A percentile compares a stretch with the other conserved stretches of the same genome.
Conservation (phyloP, 1,140 invertebrate genomes). For the Drosophila elegans region DNA sequence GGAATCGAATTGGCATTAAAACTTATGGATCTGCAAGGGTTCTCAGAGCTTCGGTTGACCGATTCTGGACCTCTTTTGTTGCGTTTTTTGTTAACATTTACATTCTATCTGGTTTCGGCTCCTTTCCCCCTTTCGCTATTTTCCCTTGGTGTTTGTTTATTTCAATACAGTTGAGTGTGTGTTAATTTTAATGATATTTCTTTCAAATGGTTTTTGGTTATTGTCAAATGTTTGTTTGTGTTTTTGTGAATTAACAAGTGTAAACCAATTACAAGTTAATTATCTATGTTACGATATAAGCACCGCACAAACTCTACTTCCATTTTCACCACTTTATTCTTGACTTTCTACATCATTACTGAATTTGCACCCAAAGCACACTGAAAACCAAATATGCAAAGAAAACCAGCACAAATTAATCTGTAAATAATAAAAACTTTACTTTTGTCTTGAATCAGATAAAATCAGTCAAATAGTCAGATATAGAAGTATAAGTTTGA, state of each 20-base stretch:
- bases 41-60: conserved; percentile 4
- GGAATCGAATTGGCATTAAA: no score
- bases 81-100: conserved; percentile 31
- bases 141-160: conserved; percentile 12
- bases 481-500: background rate
- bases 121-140: conserved; percentile 17
- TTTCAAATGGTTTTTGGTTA: conserved; percentile 16
- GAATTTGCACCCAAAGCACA: conserved; percentile 16
- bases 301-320: conserved; percentile 17
- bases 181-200: background rate
- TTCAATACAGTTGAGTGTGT: background rate
- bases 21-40: conserved; percentile 6
- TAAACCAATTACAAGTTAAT: conserved; percentile 21
- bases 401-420: conserved; percentile 20
- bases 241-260: conserved; percentile 31
- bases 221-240: conserved; percentile 40
- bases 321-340: background rate
- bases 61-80: conserved; percentile 11
- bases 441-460: conserved; percentile 52
- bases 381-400: background rate
- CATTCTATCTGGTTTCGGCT: conserved; percentile 43
- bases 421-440: conserved; percentile 44
- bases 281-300: conserved; percentile 5
- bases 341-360: conserved; percentile 11
- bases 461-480: conserved; percentile 64